These are phyloP conservation scores for Oreochromis aureus DNA, from an alignment of 2,113 vertebrate genomes.

Conservation along the genomic window DNA sequence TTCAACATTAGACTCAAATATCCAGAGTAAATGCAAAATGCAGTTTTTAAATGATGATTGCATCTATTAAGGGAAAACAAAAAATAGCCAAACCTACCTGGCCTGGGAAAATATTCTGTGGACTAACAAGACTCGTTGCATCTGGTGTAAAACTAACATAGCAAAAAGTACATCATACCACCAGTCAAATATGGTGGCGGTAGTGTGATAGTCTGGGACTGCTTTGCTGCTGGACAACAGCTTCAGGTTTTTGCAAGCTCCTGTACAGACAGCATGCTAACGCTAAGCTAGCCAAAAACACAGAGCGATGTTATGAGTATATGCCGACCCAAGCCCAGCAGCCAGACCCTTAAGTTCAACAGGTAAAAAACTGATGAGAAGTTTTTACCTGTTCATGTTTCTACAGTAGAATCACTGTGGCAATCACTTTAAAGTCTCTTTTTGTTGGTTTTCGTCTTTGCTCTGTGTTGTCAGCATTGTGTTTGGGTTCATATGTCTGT, in stretches of 20 bases:
- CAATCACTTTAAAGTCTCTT: neutral
- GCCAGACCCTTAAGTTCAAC: neutral
- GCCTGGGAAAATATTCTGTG: neutral
- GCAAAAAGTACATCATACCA: neutral
- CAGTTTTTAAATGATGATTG: neutral
- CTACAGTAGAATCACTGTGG: neutral
- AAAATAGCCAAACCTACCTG: neutral
- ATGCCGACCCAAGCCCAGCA: neutral
- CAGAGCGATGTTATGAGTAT: neutral
- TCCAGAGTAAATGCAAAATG: neutral
- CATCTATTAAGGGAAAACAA: neutral
- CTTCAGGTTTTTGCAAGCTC: neutral
- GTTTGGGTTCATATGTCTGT: neutral
- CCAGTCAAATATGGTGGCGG: neutral
- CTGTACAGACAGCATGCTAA: neutral
- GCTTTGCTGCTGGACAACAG: neutral
- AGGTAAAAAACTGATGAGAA: neutral
- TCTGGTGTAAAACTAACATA: neutral
- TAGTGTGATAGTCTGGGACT: neutral
- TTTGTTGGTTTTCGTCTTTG: neutral
- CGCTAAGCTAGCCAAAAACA: neutral
- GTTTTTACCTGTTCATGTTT: neutral
- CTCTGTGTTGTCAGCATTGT: neutral
- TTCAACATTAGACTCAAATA: neutral
- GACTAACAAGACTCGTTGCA: neutral